These are phyloP conservation scores for Drosophila orosa DNA, from an alignment of 1,140 invertebrate species.

Conservation along the genomic window DNA sequence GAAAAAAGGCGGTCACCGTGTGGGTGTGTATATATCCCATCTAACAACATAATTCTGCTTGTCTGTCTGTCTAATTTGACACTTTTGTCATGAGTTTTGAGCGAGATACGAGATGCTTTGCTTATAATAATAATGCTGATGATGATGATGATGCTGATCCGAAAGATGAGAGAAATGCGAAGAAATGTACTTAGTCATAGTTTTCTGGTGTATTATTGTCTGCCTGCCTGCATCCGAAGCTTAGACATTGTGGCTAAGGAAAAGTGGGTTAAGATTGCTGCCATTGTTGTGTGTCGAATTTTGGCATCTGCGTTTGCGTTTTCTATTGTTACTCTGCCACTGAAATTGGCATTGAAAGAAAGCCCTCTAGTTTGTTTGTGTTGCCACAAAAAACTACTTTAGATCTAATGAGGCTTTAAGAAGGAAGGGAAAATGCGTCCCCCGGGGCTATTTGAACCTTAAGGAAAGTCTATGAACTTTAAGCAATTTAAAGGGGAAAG, in stretches of 20 bases:
- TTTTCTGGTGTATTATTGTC: slow-evolving; percentile 12
- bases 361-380: slow-evolving; percentile 2
- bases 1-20: slow-evolving; percentile 45
- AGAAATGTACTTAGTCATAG: slow-evolving; percentile 55
- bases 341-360: slow-evolving; percentile 38
- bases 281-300: slow-evolving; percentile 48
- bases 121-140: slow-evolving; percentile 34
- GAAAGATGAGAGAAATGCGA: slow-evolving; percentile 20
- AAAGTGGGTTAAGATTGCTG: slow-evolving; percentile 54
- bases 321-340: slow-evolving; percentile 36
- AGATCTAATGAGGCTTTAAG: slow-evolving; percentile 22
- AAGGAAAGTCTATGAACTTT: slow-evolving; percentile 1
- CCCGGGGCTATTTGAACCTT: background rate
- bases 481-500: background rate
- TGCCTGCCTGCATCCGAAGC: slow-evolving; percentile 22
- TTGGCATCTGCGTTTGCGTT: slow-evolving; percentile 32
- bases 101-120: slow-evolving; percentile 18
- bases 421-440: background rate
- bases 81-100: slow-evolving; percentile 35
- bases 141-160: slow-evolving; percentile 30
- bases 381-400: slow-evolving; percentile 3
- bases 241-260: slow-evolving; percentile 43
- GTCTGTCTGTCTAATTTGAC: slow-evolving; percentile 51
- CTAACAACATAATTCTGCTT: slow-evolving; percentile 44
- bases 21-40: slow-evolving; percentile 19